A percentile compares a stretch with the other conserved stretches of the same genome.
These are phyloP conservation scores for Helogale parvula DNA, from an alignment of 2,113 vertebrate genomes.

Conservation along the genomic window DNA sequence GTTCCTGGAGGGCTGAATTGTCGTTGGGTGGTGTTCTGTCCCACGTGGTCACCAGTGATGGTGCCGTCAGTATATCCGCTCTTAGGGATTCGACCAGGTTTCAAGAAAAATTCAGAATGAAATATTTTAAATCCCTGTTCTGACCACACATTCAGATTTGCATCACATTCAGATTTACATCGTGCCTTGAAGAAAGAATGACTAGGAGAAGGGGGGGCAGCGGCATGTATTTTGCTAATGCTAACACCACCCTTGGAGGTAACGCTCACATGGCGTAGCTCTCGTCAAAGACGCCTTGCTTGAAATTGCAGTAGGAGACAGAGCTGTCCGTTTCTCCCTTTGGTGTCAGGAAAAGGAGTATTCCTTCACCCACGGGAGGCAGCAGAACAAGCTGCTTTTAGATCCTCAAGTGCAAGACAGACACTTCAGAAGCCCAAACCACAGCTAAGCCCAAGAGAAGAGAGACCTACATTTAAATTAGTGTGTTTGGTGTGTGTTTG, in stretches of 20 bases:
- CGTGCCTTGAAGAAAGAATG: not conserved
- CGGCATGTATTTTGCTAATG: not conserved
- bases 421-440: slow-evolving; percentile 53
- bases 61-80: not conserved
- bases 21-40: not conserved
- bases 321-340: not conserved
- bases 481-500: not conserved
- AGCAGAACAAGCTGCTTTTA: slow-evolving; percentile 12
- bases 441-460: slow-evolving; percentile 15
- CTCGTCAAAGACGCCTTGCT: not conserved
- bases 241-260: not conserved
- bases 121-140: not conserved
- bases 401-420: slow-evolving; percentile 50
- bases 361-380: not conserved
- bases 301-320: not conserved
- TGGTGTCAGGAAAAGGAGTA: not conserved
- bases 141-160: not conserved
- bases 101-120: slow-evolving; percentile 8
- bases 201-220: not conserved
- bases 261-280: not conserved
- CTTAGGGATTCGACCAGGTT: not conserved
- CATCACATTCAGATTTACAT: no score
- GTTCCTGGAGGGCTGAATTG: not conserved
- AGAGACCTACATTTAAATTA: slow-evolving; percentile 62
- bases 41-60: not conserved